Percentiles rank a stretch among this genome's conserved stretches.
Conservation (phyloP, 2,888 invertebrate genomes). For the Acheta domesticus region DNA sequence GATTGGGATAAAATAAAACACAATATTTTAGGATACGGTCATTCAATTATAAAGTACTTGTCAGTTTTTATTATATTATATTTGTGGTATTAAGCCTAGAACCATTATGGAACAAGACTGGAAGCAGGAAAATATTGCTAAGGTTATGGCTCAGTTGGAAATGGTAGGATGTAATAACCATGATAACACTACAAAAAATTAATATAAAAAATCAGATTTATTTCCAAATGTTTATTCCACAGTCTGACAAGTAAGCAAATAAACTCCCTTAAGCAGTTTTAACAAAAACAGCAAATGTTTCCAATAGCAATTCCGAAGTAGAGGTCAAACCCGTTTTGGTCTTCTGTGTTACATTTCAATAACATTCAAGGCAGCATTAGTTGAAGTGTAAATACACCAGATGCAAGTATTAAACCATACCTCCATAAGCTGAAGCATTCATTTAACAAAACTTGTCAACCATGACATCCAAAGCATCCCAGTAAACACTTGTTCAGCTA, state of each 20-base stretch:
- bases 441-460: background rate
- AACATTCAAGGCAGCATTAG: background rate
- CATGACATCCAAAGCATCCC: background rate
- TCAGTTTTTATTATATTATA: no score
- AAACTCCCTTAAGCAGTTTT: background rate
- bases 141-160: background rate
- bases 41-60: no score
- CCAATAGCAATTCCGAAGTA: background rate
- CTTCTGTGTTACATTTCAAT: background rate
- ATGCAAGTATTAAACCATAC: background rate
- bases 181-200: background rate
- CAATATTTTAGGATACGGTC: no score
- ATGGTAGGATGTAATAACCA: background rate
- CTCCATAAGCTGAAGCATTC: background rate
- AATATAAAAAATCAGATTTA: background rate
- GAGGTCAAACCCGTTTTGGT: background rate
- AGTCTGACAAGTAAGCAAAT: conserved; percentile 1
- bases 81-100: no score
- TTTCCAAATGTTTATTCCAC: conserved; percentile 11
- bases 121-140: no score
- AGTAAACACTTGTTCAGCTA: background rate
- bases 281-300: conserved; percentile 1
- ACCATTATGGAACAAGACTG: no score
- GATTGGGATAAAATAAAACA: no score
- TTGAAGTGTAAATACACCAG: background rate